Evolutionary conservation across 2,113 vertebrate species (phyloP).

Genomic region (Thermophis baileyi): DNA sequence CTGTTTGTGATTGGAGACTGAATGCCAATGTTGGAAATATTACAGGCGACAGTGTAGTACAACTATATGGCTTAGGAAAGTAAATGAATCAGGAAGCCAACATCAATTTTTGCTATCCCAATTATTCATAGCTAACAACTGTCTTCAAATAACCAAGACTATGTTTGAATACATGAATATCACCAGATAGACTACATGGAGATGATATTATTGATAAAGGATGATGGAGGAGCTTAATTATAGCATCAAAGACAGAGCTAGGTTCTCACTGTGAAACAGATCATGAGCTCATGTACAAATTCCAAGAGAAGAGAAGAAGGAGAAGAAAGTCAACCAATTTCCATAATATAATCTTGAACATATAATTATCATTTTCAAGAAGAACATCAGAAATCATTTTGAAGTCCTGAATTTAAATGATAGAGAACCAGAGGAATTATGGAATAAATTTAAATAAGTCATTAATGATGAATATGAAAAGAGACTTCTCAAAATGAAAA

Average conservation of each 20-base stretch:
- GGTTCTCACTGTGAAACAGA: not conserved
- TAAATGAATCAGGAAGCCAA: not conserved
- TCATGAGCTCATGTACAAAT: not conserved
- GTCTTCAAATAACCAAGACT: not conserved
- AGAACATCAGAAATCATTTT: not conserved
- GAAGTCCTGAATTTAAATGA: not conserved
- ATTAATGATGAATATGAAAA: not conserved
- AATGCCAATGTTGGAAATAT: not conserved
- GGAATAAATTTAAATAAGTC: not conserved
- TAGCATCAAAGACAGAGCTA: not conserved
- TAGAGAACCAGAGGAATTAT: not conserved
- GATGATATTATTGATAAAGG: not conserved
- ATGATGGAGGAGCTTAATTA: not conserved
- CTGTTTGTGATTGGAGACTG: not conserved
- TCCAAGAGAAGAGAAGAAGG: not conserved
- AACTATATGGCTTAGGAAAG: not conserved
- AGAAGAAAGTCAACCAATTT: not conserved
- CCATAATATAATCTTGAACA: not conserved
- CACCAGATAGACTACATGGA: not conserved
- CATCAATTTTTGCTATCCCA: not conserved
- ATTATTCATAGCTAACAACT: not conserved
- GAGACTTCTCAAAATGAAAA: not conserved
- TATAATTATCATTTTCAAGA: not conserved
- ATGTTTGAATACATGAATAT: not conserved
- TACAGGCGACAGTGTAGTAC: not conserved